Conservation (phyloP, 2,888 invertebrate genomes). For the Eurytoma californica region DNA sequence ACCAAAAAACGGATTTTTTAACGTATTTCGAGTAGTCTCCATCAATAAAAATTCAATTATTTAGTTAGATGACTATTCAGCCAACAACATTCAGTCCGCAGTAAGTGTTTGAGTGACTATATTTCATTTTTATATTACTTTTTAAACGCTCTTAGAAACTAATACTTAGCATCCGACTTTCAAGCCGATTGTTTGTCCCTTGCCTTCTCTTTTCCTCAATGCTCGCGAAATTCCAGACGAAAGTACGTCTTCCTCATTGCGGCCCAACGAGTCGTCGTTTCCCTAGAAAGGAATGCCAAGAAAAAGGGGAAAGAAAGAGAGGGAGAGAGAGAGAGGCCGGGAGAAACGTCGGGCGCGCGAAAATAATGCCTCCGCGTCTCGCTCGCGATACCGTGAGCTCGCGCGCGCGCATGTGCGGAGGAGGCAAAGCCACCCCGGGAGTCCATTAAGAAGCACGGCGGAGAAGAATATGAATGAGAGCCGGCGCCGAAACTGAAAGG, state of each 20-base stretch:
- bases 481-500: slow-evolving; percentile 54
- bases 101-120: too few species aligned
- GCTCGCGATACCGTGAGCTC: not conserved
- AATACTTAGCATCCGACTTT: too few species aligned
- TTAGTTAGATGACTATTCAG: too few species aligned
- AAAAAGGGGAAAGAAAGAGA: slow-evolving; percentile 8
- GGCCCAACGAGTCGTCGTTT: not conserved
- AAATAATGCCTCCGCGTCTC: slow-evolving; percentile 19
- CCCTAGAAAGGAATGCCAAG: slow-evolving; percentile 7
- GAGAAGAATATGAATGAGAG: slow-evolving; percentile 63
- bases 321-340: too few species aligned
- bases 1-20: too few species aligned
- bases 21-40: too few species aligned
- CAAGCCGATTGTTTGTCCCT: not conserved
- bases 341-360: not conserved
- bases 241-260: not conserved
- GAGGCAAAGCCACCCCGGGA: slow-evolving; percentile 23
- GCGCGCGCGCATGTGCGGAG: not conserved
- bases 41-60: too few species aligned
- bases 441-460: slow-evolving; percentile 57
- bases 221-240: not conserved
- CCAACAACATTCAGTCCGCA: too few species aligned
- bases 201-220: not conserved
- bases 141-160: too few species aligned
- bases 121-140: too few species aligned